Evolutionary conservation across 1,140 invertebrate genomes (phyloP).

Genomic region (Penaeus vannamei): DNA sequence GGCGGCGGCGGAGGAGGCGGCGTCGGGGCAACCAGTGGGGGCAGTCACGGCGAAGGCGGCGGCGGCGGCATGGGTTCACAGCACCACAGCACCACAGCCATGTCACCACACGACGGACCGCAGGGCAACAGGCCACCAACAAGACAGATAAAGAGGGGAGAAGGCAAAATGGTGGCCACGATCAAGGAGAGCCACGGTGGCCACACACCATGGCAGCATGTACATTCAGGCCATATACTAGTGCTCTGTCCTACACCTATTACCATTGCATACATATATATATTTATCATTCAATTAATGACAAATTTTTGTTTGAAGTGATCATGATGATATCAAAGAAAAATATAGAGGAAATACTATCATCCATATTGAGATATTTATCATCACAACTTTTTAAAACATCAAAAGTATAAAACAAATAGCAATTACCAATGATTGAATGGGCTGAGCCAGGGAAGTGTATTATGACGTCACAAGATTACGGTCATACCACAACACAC

Average conservation of each 20-base stretch:
- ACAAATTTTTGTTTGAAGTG: neutral
- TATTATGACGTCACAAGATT: neutral
- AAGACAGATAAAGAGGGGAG: conserved; percentile 67
- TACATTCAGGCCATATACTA: conserved; percentile 39
- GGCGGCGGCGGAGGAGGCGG: neutral
- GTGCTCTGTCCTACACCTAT: conserved; percentile 36
- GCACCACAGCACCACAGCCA: conserved; percentile 45
- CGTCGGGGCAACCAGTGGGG: conserved; percentile 42
- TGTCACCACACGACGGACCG: conserved; percentile 51
- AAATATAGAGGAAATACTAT: no score
- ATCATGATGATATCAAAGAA: neutral
- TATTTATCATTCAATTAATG: neutral
- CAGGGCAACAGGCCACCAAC: conserved; percentile 64
- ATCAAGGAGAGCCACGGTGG: conserved; percentile 62
- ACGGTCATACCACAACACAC: neutral
- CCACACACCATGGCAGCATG: conserved; percentile 62
- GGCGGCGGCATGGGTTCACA: conserved; percentile 36
- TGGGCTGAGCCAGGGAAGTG: neutral
- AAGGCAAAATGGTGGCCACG: conserved; percentile 65
- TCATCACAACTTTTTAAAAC: no score
- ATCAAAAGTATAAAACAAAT: no score
- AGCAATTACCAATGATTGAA: neutral
- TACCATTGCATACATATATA: conserved; percentile 31
- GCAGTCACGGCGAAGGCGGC: conserved; percentile 27
- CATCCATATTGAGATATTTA: no score